phyloP scores from a whole-genome alignment of 2,888 invertebrate species.

The Tipula confusa region DNA sequence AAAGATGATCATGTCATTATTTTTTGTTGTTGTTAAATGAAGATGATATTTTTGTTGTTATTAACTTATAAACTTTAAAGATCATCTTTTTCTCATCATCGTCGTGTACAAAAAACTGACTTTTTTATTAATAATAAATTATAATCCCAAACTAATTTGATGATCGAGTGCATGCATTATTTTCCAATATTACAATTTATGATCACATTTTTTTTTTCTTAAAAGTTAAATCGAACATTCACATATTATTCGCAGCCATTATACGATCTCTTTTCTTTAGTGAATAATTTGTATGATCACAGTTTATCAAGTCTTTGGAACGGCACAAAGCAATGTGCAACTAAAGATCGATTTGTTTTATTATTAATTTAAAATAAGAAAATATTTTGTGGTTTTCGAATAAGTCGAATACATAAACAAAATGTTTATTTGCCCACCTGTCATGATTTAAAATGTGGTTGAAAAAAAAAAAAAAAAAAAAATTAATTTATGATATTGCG shows the following conservation, averaged over 20 bases:
- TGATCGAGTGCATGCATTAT: not conserved
- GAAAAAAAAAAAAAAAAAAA: not conserved
- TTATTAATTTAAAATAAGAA: not conserved
- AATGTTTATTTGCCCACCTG: not conserved
- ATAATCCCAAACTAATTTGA: not conserved
- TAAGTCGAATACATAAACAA: not conserved
- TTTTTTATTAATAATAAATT: not conserved
- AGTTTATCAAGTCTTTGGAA: not conserved
- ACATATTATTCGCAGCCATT: not conserved
- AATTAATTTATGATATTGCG: not conserved
- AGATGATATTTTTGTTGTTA: not conserved
- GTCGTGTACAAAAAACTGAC: not conserved
- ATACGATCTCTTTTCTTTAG: not conserved
- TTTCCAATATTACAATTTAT: not conserved
- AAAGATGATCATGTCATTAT: conserved; percentile 4
- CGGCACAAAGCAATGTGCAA: not conserved
- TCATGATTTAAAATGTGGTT: not conserved
- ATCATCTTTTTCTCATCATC: not conserved
- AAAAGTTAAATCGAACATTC: not conserved
- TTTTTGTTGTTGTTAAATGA: not conserved
- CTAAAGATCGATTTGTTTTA: not conserved
- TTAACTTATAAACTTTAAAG: not conserved
- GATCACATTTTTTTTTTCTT: not conserved
- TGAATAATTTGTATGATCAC: not conserved
- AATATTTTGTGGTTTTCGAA: not conserved